Conservation (phyloP, 2,113 vertebrate species). For the Suncus etruscus region DNA sequence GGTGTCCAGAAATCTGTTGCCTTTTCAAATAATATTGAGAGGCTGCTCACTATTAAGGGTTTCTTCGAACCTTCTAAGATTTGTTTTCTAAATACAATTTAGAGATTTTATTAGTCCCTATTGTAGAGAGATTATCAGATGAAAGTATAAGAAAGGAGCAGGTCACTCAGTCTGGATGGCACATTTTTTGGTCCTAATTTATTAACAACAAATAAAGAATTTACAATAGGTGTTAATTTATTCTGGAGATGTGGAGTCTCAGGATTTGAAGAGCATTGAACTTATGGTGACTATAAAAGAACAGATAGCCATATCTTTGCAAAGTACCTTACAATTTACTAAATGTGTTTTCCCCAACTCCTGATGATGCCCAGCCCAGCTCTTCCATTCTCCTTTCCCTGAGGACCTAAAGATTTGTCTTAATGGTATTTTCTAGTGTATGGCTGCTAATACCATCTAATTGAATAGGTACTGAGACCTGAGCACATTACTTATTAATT, state of each 20-base stretch:
- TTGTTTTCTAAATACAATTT: conserved; percentile 32
- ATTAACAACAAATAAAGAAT: conserved; percentile 20
- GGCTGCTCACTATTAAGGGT: neutral
- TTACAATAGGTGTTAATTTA: neutral
- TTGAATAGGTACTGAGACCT: conserved; percentile 46
- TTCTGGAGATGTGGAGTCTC: neutral
- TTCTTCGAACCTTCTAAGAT: neutral
- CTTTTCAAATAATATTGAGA: neutral
- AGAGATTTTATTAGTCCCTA: no score
- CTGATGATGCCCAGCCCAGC: neutral
- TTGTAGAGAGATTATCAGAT: neutral
- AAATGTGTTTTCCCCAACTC: neutral
- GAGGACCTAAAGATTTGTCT: conserved; percentile 48
- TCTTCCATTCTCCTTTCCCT: neutral
- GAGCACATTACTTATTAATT: conserved; percentile 68
- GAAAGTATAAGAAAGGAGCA: neutral
- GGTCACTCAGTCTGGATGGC: neutral
- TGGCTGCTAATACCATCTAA: conserved; percentile 58
- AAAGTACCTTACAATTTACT: conserved; percentile 38
- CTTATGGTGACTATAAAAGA: conserved; percentile 26
- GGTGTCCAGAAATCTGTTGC: neutral
- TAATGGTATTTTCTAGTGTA: conserved; percentile 54
- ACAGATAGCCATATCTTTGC: conserved; percentile 45
- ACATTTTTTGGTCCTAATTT: neutral
- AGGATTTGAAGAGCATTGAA: neutral